These are phyloP conservation scores for Ornithoptera priamus DNA, from an alignment of 2,888 invertebrate genomes.

Conservation along the genomic window DNA sequence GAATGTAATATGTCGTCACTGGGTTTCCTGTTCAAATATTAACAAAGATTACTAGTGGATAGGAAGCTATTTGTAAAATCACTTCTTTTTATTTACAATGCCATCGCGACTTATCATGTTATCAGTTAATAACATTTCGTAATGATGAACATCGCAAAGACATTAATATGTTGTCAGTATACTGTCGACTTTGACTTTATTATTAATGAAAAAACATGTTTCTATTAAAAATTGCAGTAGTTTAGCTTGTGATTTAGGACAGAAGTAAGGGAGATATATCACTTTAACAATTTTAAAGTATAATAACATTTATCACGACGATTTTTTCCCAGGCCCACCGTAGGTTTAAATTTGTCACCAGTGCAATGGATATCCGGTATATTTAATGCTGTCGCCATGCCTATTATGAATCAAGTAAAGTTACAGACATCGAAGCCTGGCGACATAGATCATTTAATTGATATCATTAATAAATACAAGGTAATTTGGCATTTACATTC, in stretches of 20 bases:
- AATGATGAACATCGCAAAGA: too few species aligned
- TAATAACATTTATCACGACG: not conserved
- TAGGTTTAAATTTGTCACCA: slow-evolving; percentile 47
- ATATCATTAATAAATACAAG: slow-evolving; percentile 62
- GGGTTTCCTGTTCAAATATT: too few species aligned
- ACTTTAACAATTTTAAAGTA: not conserved
- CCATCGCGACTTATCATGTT: too few species aligned
- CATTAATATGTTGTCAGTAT: too few species aligned
- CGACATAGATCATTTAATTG: slow-evolving; percentile 50
- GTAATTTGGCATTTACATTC: slow-evolving; percentile 36
- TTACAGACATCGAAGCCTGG: slow-evolving; percentile 52
- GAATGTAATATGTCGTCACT: too few species aligned
- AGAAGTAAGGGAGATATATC: not conserved
- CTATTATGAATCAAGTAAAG: slow-evolving; percentile 42
- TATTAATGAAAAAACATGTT: too few species aligned
- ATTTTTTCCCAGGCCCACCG: slow-evolving; percentile 27
- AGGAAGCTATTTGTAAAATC: too few species aligned
- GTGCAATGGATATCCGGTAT: slow-evolving; percentile 59
- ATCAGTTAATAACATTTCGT: too few species aligned
- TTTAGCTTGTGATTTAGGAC: not conserved
- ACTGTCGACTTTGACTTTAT: too few species aligned
- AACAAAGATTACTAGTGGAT: too few species aligned
- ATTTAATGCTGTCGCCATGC: slow-evolving; percentile 41
- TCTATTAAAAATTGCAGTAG: not conserved
- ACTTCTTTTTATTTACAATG: too few species aligned